Percentiles rank a stretch among this genome's conserved stretches.
These are phyloP conservation scores for Chaenocephalus aceratus DNA, from an alignment of 2,113 vertebrate species.

Conservation along the genomic window DNA sequence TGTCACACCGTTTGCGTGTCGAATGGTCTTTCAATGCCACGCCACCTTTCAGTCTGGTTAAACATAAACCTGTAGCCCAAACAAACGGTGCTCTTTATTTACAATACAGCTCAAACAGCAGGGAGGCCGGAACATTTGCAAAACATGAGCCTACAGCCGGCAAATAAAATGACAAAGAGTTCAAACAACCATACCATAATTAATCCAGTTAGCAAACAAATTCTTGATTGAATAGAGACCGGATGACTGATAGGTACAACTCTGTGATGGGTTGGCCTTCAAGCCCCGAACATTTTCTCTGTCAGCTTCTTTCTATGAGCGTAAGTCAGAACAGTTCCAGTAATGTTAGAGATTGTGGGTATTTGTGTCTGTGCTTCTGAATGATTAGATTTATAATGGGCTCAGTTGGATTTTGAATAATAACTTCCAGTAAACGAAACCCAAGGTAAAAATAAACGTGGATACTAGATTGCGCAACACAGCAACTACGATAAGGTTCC, in stretches of 20 bases:
- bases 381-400: too few species aligned
- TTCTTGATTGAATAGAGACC: not conserved
- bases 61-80: conserved; percentile 48
- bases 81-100: conserved; percentile 53
- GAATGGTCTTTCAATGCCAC: not conserved
- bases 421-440: too few species aligned
- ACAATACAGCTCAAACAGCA: conserved; percentile 36
- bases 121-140: not conserved
- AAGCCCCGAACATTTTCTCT: not conserved
- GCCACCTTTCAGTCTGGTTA: conserved; percentile 28
- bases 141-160: conserved; percentile 12
- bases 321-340: too few species aligned
- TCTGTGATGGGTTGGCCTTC: not conserved
- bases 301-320: not conserved
- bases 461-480: too few species aligned
- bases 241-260: conserved; percentile 1
- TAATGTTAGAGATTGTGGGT: too few species aligned
- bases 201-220: conserved; percentile 3
- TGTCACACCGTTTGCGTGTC: not conserved
- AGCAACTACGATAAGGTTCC: too few species aligned
- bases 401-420: too few species aligned
- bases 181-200: conserved; percentile 1
- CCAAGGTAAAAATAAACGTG: too few species aligned
- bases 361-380: too few species aligned
- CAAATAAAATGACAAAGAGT: conserved; percentile 27